These are phyloP conservation scores for Philonicus albiceps DNA, from an alignment of 2,888 invertebrate genomes.

Conservation along the genomic window DNA sequence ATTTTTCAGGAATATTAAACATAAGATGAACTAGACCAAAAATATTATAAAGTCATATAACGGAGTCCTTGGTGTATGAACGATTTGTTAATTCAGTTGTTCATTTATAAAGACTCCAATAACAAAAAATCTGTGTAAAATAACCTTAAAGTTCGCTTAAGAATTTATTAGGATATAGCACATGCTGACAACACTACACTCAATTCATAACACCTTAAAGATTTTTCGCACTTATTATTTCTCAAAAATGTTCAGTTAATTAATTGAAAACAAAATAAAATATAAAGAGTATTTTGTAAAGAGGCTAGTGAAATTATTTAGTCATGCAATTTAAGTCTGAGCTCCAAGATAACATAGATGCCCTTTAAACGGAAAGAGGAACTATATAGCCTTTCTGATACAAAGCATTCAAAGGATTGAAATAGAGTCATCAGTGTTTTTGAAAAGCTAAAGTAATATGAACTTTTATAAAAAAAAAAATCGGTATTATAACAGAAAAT, in stretches of 20 bases:
- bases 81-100: neutral
- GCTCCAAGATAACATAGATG: neutral
- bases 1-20: no score
- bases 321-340: neutral
- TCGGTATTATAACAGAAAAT: no score
- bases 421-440: no score
- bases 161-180: neutral
- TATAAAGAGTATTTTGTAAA: neutral
- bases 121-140: neutral
- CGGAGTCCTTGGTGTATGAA: neutral
- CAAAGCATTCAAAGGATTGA: neutral
- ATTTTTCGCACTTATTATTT: no score
- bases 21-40: no score
- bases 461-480: no score
- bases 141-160: neutral
- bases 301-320: neutral
- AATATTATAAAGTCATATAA: neutral
- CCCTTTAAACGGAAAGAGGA: neutral
- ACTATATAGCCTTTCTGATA: neutral
- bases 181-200: no score
- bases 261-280: neutral
- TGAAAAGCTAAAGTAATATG: no score
- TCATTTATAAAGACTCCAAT: neutral
- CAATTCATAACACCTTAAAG: no score
- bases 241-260: no score